Conservation (phyloP, 2,888 invertebrate species). For the Leptopterna dolabrata region DNA sequence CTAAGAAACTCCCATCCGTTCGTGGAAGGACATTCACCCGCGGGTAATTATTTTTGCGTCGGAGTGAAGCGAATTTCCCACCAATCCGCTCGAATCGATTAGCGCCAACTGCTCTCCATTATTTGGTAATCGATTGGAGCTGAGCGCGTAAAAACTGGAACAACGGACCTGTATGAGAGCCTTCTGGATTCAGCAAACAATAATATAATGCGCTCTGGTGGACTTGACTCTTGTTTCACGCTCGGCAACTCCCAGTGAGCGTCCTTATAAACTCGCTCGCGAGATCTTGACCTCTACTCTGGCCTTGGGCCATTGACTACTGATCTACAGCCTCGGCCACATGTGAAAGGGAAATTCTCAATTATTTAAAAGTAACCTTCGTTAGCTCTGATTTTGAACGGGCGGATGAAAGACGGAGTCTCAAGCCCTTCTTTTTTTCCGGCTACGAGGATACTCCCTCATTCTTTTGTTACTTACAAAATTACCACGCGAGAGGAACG, state of each 20-base stretch:
- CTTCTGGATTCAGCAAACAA: background rate
- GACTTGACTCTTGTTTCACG: background rate
- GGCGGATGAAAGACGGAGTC: background rate
- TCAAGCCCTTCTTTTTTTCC: background rate
- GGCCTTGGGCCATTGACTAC: background rate
- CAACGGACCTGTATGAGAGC: background rate
- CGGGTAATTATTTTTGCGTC: background rate
- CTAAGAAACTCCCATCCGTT: too few species aligned
- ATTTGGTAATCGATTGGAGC: background rate
- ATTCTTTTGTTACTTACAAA: background rate
- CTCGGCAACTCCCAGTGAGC: background rate
- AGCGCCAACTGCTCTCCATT: background rate
- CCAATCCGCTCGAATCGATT: background rate
- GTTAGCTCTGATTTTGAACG: background rate
- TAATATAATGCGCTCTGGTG: background rate
- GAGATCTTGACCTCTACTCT: background rate
- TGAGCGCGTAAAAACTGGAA: background rate
- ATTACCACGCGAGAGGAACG: background rate
- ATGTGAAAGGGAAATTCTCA: conserved; percentile 30
- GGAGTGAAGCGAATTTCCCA: background rate
- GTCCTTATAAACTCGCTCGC: background rate
- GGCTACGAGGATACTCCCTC: background rate
- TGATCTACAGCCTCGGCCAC: background rate
- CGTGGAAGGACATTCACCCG: too few species aligned
- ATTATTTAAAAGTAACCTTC: conserved; percentile 1